These are phyloP conservation scores for Trissonchulus sp. DNA, from an alignment of 2,888 invertebrate genomes.

Conservation along the genomic window DNA sequence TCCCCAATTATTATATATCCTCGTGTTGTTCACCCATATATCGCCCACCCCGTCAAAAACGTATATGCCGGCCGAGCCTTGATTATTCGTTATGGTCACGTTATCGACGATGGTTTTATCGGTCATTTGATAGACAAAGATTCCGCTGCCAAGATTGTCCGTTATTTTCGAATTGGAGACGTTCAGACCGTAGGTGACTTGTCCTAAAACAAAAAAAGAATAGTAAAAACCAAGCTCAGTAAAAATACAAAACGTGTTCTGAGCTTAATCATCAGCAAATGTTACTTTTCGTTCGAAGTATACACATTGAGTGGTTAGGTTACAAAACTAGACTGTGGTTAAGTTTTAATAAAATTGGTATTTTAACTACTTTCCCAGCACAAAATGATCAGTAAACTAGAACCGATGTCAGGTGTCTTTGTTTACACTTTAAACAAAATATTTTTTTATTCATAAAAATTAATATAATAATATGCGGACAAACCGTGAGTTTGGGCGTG, in stretches of 20 bases:
- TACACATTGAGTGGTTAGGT: too few relatives aligned
- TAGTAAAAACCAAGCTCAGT: too few relatives aligned
- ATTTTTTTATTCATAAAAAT: too few relatives aligned
- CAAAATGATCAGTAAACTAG: too few relatives aligned
- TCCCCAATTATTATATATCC: slow-evolving; percentile 80
- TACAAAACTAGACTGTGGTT: background rate
- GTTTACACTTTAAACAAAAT: too few relatives aligned
- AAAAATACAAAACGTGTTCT: too few relatives aligned
- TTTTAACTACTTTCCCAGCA: too few relatives aligned
- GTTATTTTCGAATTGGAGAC: slow-evolving; percentile 75
- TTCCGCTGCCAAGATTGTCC: slow-evolving; percentile 88
- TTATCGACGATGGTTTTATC: slow-evolving; percentile 48
- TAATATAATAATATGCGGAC: too few relatives aligned
- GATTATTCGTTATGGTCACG: slow-evolving; percentile 46
- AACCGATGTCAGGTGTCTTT: too few relatives aligned
- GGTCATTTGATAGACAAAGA: slow-evolving; percentile 81
- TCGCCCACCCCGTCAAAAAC: slow-evolving; percentile 85
- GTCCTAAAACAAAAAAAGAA: slow-evolving; percentile 21
- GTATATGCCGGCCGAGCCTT: slow-evolving; percentile 64
- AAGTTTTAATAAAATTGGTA: too few relatives aligned
- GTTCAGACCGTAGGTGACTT: slow-evolving; percentile 68
- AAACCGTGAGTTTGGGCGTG: slow-evolving; percentile 20
- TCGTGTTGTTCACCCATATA: slow-evolving; percentile 81
- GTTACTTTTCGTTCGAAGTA: too few relatives aligned
- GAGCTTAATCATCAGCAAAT: too few relatives aligned